Base-by-base conservation (phyloP, 2,113 vertebrate species). In the Pseudorectes ferrugineus region DNA sequence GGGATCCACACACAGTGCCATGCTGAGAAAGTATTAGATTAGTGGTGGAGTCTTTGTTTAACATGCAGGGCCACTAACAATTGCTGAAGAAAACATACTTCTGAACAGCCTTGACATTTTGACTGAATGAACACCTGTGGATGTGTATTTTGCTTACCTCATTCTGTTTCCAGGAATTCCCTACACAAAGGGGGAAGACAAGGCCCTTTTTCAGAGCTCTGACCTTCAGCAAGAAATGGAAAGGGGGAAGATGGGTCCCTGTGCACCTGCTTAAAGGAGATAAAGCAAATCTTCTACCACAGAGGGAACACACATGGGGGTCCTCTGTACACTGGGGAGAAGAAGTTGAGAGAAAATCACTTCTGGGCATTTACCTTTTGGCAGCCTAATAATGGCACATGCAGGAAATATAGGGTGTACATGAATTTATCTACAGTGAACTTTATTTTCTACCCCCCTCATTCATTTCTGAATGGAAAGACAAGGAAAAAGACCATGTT, bases 1-100 rank as follows among this genome's bases (percentile, higher is more conserved):
- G 38, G 28, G 54, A 36, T 49, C 29, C 6, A 58, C 10, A 11
- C 22, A 42, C 1, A 2, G 5, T 33, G 15, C 0, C 0, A 40
- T 71, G 71, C 28, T 55, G 84, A 80, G 43, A 76, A 83, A 42
- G 12, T 17, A 46, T 48, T 78, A 59, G 11, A 70, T 45, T 51
- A 89, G 13, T 38, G 12, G 1, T 36, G 12, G 24, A 73, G 17
- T 20, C 29, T 89, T 52, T 72, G 14, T 76, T 88, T 89, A 55
- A 70, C 18, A 16, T 24, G 5, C 24, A 16, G 33, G 36, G 24
- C 28, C 63, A 33, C 62, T 91, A 91, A 87, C 65, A 90, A 89
- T 66, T 85, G 28, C 40, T 82, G 5, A 12, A 65, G 45, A 85
- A 67, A 51, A 68, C 23, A 81, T 72, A 29, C 18, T 92, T 79